Evolutionary conservation across 2,888 invertebrate genomes (phyloP), one percentile per base, ranked within the genome.

Genomic region (Timandra comae): DNA sequence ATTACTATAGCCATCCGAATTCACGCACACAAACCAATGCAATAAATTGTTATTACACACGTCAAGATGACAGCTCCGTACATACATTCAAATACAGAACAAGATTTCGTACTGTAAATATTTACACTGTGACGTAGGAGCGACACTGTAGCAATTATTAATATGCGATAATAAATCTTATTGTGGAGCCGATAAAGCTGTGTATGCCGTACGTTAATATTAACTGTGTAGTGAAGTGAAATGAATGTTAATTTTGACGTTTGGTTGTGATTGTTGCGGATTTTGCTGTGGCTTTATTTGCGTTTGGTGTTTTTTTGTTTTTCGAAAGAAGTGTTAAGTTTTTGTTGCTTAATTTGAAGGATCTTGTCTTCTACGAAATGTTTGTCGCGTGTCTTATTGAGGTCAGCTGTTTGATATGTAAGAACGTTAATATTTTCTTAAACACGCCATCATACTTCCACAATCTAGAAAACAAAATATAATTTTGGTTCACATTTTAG

Each of bases 51-150:
- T 16, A 16, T 16, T 16, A 16, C 3, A 16, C 16, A 16, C 1
- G 16, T 16, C 16, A 1, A 16, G 16, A 16, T 6, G 16, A 52
- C n/a, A n/a, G n/a, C n/a, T n/a, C n/a, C n/a, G n/a, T n/a, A 56
- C 54, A 29, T 46, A 34, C 45, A 50, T 49, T 52, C 47, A 45
- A 52, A 49, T 48, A 48, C 46, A 47, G 40, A 49, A 31, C 44
- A 45, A 46, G 51, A 56, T 54, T 56, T 50, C 39, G 41, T 43
- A 36, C 41, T 28, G 46, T 43, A 57, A 62, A 61, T 53, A 61
- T 61, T 62, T 60, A 56, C 56, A 34, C 43, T 36, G 38, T 46
- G 49, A 50, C 42, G 27, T 30, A 37, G 19, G 35, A n/a, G n/a
- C n/a, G n/a, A 16, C 10, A 22, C 22, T 6, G 7, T 2, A 2